Conservation (phyloP, 2,888 invertebrate genomes). For the Lepeophtheirus nordmannii region DNA sequence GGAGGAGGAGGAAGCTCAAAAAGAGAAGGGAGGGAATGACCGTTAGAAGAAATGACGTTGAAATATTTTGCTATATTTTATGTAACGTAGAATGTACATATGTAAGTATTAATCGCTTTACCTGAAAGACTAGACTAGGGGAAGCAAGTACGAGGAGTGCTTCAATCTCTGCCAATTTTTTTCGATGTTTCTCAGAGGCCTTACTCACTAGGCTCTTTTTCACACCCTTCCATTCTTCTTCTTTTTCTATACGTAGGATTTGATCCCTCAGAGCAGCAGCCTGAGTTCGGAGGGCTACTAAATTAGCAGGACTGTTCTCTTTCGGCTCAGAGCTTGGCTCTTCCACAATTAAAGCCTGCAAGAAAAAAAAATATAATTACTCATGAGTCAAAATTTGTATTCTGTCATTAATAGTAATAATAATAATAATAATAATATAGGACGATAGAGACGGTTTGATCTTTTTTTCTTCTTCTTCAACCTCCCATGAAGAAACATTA, state of each 20-base stretch:
- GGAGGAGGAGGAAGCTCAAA: no score
- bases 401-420: neutral
- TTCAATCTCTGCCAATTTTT: constrained; percentile 76
- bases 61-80: no score
- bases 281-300: constrained; percentile 51
- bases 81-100: no score
- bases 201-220: constrained; percentile 25
- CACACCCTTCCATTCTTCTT: constrained; percentile 41
- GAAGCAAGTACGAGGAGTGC: constrained; percentile 75
- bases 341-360: constrained; percentile 24
- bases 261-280: constrained; percentile 73
- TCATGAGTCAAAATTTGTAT: neutral
- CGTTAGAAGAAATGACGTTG: no score
- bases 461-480: no score
- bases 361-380: neutral
- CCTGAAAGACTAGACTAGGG: constrained; percentile 68
- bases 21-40: no score
- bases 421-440: no score
- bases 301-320: constrained; percentile 62
- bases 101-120: constrained; percentile 37
- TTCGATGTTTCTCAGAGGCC: constrained; percentile 58
- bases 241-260: constrained; percentile 57
- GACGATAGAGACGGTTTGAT: no score
- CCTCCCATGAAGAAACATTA: no score
- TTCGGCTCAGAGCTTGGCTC: constrained; percentile 49